Percentiles rank a stretch among this genome's conserved stretches.
Conservation (phyloP, 2,797 vertebrate species). For the Oreonectes daqikongensis region DNA sequence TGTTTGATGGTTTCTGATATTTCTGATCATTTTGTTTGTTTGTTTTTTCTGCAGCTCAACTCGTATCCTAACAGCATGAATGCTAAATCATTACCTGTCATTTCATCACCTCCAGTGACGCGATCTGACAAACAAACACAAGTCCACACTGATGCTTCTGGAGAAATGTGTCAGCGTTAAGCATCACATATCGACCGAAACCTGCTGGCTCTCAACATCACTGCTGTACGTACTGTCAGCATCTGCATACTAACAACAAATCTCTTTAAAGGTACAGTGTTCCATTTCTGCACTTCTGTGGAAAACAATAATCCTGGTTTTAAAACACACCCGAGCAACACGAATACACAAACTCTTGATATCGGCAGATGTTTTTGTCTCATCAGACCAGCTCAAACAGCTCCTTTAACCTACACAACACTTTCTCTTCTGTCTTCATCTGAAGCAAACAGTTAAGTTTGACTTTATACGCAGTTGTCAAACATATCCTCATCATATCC, state of each 20-base stretch:
- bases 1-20: neutral
- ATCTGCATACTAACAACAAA: neutral
- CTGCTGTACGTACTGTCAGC: neutral
- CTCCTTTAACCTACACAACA: no score
- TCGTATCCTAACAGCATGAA: neutral
- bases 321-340: no score
- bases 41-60: neutral
- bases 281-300: no score
- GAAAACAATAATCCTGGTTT: no score
- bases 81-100: slow-evolving; percentile 1
- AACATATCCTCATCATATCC: no score
- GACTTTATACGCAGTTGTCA: no score
- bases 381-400: no score
- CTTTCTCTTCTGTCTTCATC: neutral
- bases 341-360: no score
- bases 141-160: neutral
- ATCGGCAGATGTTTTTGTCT: no score
- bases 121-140: neutral
- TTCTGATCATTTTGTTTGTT: neutral
- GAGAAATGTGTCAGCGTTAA: neutral
- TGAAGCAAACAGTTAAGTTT: no score
- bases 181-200: neutral
- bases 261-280: no score
- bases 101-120: slow-evolving; percentile 21
- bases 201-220: neutral